Percentiles rank a stretch among this genome's conserved stretches.
phyloP scores from a whole-genome alignment of 1,140 invertebrate species.

The Semibalanus balanoides region DNA sequence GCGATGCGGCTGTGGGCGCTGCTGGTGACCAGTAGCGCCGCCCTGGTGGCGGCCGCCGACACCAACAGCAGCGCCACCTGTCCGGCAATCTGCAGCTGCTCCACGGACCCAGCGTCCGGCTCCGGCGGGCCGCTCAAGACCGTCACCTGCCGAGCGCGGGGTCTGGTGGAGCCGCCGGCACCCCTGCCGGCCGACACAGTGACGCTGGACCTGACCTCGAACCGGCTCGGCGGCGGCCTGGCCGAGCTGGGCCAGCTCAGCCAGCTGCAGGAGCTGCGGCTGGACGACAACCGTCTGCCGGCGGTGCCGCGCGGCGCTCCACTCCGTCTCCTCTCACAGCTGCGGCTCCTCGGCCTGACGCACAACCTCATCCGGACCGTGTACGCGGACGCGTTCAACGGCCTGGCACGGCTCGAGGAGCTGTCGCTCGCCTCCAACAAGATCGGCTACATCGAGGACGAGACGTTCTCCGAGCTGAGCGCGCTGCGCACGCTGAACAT shows the following conservation, averaged over 20 bases:
- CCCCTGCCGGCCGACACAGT: background rate
- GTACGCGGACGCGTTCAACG: slow-evolving; percentile 35
- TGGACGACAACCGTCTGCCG: slow-evolving; percentile 55
- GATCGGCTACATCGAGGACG: slow-evolving; percentile 1
- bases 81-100: background rate
- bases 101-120: no score
- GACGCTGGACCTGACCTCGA: background rate
- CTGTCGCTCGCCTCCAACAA: slow-evolving; percentile 36
- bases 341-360: slow-evolving; percentile 52
- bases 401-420: slow-evolving; percentile 36
- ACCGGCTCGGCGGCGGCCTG: background rate
- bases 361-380: slow-evolving; percentile 49
- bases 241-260: background rate
- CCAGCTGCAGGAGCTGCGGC: slow-evolving; percentile 22
- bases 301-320: slow-evolving; percentile 34
- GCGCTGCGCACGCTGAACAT: slow-evolving; percentile 43
- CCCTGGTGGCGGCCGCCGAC: background rate
- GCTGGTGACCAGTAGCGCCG: background rate
- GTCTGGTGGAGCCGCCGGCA: background rate
- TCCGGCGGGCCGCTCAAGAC: no score
- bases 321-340: slow-evolving; percentile 44
- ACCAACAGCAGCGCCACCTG: background rate
- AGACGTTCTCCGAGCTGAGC: slow-evolving; percentile 7
- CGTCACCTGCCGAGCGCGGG: background rate
- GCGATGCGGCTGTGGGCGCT: background rate